Percentiles rank a stretch among this genome's conserved stretches.
phyloP scores from a whole-genome alignment of 2,113 vertebrate genomes.

The Azemiops feae region DNA sequence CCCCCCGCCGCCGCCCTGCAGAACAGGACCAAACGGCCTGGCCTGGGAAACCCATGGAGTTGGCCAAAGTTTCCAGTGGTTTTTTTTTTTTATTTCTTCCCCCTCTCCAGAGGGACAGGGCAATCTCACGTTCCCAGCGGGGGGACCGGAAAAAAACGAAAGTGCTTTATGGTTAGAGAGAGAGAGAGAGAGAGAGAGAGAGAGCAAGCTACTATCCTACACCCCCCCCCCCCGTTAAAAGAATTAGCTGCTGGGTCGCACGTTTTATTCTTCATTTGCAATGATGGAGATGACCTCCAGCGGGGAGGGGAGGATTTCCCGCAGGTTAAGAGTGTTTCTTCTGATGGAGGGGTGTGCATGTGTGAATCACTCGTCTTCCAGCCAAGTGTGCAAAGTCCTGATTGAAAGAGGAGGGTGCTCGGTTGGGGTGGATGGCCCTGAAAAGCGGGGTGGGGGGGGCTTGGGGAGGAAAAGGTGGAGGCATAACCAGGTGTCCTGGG shows the following conservation, averaged over 20 bases:
- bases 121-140: no score
- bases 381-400: no score
- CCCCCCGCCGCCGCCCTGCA: not conserved
- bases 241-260: not conserved
- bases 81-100: no score
- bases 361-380: not conserved
- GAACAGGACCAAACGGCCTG: not conserved
- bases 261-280: not conserved
- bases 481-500: not conserved
- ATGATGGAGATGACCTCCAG: not conserved
- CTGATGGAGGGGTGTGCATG: not conserved
- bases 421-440: not conserved
- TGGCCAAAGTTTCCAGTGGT: not conserved
- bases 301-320: not conserved
- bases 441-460: not conserved
- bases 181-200: no score
- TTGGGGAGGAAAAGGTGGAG: not conserved
- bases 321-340: not conserved
- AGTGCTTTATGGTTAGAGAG: not conserved
- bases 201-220: not conserved
- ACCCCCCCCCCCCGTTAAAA: not conserved
- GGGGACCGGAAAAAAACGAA: no score
- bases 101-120: not conserved
- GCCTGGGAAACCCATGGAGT: not conserved
- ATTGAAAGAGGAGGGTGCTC: not conserved